A percentile compares a stretch with the other conserved stretches of the same genome.
phyloP scores from a whole-genome alignment of 2,797 vertebrate species.

The Xiphophorus birchmanni region DNA sequence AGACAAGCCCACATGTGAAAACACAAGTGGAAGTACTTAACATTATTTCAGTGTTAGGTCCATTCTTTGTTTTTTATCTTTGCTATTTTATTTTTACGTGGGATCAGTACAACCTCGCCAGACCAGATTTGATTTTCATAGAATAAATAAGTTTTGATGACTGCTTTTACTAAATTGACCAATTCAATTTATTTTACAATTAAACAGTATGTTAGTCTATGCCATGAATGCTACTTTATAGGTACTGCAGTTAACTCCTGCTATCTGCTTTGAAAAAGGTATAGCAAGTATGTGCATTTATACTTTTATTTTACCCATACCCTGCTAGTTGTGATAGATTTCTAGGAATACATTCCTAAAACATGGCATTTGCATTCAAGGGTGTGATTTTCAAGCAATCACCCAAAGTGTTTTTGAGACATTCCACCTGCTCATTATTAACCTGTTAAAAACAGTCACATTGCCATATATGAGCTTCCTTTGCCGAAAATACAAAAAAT shows the following conservation, averaged over 20 bases:
- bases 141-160: neutral
- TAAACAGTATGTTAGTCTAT: neutral
- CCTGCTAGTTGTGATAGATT: neutral
- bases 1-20: conserved; percentile 23
- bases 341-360: neutral
- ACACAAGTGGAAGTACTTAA: conserved; percentile 31
- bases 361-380: neutral
- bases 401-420: neutral
- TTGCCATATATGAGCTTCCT: neutral
- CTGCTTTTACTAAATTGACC: neutral
- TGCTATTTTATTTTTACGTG: too few relatives aligned
- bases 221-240: neutral
- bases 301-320: neutral
- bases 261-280: neutral
- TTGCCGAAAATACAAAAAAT: neutral
- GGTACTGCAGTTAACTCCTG: neutral
- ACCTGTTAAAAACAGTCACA: neutral
- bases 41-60: conserved; percentile 21
- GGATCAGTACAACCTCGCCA: too few relatives aligned
- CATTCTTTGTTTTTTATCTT: conserved; percentile 6
- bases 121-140: neutral
- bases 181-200: neutral
- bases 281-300: neutral
- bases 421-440: neutral
- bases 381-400: neutral